Conservation (phyloP, 1,140 invertebrate genomes). For the Zaprionus kolodkinae region DNA sequence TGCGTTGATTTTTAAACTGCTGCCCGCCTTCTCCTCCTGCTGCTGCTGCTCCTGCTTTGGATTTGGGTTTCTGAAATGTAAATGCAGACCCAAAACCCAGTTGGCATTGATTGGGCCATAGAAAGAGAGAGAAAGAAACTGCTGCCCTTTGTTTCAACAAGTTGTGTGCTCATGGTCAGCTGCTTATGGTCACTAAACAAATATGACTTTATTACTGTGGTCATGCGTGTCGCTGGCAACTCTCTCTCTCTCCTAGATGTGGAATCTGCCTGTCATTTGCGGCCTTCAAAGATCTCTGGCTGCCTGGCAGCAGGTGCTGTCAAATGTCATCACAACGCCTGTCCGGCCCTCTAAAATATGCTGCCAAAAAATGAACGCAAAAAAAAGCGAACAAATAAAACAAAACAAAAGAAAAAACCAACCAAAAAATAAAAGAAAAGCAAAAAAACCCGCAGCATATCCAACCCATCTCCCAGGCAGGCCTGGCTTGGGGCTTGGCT, state of each 20-base stretch:
- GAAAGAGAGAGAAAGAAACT: not conserved
- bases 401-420: not conserved
- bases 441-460: not conserved
- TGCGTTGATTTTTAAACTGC: slow-evolving; percentile 80
- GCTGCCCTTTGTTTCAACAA: slow-evolving; percentile 68
- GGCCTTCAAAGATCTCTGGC: slow-evolving; percentile 14
- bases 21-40: slow-evolving; percentile 21
- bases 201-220: slow-evolving; percentile 46
- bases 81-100: slow-evolving; percentile 72
- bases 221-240: slow-evolving; percentile 32
- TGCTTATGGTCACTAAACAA: slow-evolving; percentile 48
- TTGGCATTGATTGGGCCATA: slow-evolving; percentile 68
- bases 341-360: slow-evolving; percentile 33
- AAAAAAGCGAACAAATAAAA: not conserved
- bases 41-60: slow-evolving; percentile 1
- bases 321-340: slow-evolving; percentile 68
- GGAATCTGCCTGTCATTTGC: slow-evolving; percentile 30
- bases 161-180: slow-evolving; percentile 37
- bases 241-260: slow-evolving; percentile 36
- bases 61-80: slow-evolving; percentile 38
- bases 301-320: slow-evolving; percentile 64
- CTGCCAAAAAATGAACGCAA: slow-evolving; percentile 39
- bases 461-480: too few species aligned
- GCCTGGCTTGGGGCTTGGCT: not conserved
- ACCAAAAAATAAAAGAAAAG: not conserved